Percentiles rank a stretch among this genome's conserved stretches.
Conservation (phyloP, 2,888 invertebrate genomes). For the Macaria notata region DNA sequence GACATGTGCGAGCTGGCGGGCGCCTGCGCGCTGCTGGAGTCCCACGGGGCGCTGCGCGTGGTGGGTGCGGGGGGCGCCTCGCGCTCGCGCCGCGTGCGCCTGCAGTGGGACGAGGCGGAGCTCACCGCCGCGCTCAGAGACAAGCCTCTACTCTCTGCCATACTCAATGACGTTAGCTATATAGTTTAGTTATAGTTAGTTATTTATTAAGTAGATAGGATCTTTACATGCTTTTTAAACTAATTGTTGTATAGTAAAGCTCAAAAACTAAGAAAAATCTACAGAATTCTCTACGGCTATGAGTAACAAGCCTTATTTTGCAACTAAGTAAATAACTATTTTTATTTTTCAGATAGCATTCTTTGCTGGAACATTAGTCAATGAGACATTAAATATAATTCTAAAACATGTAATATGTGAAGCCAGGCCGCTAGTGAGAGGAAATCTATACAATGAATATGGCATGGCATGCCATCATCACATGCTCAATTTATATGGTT, state of each 20-base stretch:
- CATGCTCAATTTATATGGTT: constrained; percentile 97
- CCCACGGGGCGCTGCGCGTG: constrained; percentile 88
- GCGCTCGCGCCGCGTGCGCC: constrained; percentile 86
- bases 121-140: constrained; percentile 89
- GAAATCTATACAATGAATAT: constrained; percentile 87
- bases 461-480: constrained; percentile 96
- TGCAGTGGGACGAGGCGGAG: constrained; percentile 94
- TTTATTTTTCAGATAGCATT: constrained; percentile 88
- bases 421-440: constrained; percentile 87
- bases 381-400: constrained; percentile 90
- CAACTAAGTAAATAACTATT: too few relatives aligned
- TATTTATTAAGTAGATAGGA: too few relatives aligned
- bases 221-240: too few relatives aligned
- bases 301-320: too few relatives aligned
- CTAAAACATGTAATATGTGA: constrained; percentile 92
- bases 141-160: constrained; percentile 90
- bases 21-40: constrained; percentile 89
- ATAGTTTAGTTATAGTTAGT: constrained; percentile 73
- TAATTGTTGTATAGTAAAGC: too few relatives aligned
- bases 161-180: constrained; percentile 86
- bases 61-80: constrained; percentile 56
- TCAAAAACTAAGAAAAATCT: too few relatives aligned
- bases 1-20: constrained; percentile 91
- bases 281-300: too few relatives aligned
- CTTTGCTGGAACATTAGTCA: constrained; percentile 89